These are phyloP conservation scores for Hemicrepidius hirtus DNA, from an alignment of 2,888 invertebrate genomes.

Conservation along the genomic window DNA sequence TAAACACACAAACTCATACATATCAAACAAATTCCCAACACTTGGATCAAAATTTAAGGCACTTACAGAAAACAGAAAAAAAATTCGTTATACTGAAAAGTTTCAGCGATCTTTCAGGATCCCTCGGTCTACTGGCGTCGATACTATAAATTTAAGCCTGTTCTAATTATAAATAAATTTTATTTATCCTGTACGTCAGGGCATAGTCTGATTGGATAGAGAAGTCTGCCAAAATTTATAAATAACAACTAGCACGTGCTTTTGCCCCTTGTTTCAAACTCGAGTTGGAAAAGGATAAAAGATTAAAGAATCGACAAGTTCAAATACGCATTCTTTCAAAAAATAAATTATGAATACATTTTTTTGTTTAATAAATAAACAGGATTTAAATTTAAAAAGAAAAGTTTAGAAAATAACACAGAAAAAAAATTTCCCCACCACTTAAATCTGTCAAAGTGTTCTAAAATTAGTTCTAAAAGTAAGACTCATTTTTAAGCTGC, in stretches of 20 bases:
- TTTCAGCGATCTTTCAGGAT: slow-evolving; percentile 29
- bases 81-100: slow-evolving; percentile 1
- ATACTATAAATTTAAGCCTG: slow-evolving; percentile 29
- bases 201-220: slow-evolving; percentile 34
- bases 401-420: background rate
- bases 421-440: background rate
- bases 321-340: background rate
- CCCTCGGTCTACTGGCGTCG: slow-evolving; percentile 31
- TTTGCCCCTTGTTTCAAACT: background rate
- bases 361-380: too few relatives aligned
- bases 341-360: background rate
- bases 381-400: background rate
- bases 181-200: slow-evolving; percentile 54
- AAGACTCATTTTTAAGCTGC: background rate
- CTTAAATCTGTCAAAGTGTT: background rate
- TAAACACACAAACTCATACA: background rate
- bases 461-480: background rate
- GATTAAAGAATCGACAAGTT: background rate
- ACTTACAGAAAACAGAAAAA: slow-evolving; percentile 15
- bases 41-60: background rate
- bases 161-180: slow-evolving; percentile 56
- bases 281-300: background rate
- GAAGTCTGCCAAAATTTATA: slow-evolving; percentile 39
- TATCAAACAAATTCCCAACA: background rate
- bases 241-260: slow-evolving; percentile 31